A percentile compares a stretch with the other conserved stretches of the same genome.
Conservation (phyloP, 2,113 vertebrate species). For the Leptobrachium ailaonicum region DNA sequence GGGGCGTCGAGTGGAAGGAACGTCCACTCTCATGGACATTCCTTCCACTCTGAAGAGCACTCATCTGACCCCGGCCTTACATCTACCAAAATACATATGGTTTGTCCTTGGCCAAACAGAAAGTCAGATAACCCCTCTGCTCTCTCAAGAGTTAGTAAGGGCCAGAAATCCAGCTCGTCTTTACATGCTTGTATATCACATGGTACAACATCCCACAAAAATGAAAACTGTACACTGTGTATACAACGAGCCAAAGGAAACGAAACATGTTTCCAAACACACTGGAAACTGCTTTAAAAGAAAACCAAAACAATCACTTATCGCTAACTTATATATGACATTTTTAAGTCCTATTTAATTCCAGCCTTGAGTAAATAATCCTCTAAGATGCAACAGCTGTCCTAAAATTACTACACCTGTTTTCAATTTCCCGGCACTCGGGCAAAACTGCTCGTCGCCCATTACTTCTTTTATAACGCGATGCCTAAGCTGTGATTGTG, state of each 20-base stretch:
- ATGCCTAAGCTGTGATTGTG: neutral
- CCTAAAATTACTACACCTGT: slow-evolving; percentile 15
- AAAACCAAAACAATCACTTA: slow-evolving; percentile 4
- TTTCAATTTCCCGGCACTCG: slow-evolving; percentile 15
- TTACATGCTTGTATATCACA: neutral
- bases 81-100: too few relatives aligned
- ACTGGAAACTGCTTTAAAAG: neutral
- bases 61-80: too few relatives aligned
- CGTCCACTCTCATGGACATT: too few relatives aligned
- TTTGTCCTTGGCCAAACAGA: too few relatives aligned
- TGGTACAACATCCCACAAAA: neutral
- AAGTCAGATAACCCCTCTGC: neutral
- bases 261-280: neutral
- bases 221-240: neutral
- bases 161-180: neutral
- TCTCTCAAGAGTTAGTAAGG: neutral
- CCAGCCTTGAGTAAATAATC: slow-evolving; percentile 15
- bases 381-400: slow-evolving; percentile 7
- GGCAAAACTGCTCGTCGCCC: neutral
- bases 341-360: slow-evolving; percentile 14
- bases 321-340: slow-evolving; percentile 4
- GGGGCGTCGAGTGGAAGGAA: too few relatives aligned
- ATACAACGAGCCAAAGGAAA: slow-evolving; percentile 2
- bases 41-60: too few relatives aligned
- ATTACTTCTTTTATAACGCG: slow-evolving; percentile 11